Evolutionary conservation across 2,888 invertebrate genomes (phyloP).

Genomic region (Torymus auratus): DNA sequence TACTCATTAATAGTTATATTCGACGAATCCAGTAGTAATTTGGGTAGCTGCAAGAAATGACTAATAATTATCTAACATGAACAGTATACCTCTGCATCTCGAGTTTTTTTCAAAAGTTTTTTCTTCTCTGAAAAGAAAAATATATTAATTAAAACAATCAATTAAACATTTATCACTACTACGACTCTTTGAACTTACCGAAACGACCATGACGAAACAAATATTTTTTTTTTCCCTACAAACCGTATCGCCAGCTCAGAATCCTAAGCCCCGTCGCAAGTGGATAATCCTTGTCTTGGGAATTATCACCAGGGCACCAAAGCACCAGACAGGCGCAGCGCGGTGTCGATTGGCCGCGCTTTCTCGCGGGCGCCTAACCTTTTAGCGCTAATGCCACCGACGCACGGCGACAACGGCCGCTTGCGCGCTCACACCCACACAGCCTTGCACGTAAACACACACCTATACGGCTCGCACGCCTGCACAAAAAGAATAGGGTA

Average conservation of each 20-base stretch:
- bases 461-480: background rate
- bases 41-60: too few relatives aligned
- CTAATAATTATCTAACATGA: too few relatives aligned
- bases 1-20: too few relatives aligned
- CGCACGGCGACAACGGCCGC: slow-evolving; percentile 15
- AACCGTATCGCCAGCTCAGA: background rate
- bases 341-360: slow-evolving; percentile 38
- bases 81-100: too few relatives aligned
- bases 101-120: too few relatives aligned
- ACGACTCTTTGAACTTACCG: too few relatives aligned
- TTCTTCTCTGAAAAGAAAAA: too few relatives aligned
- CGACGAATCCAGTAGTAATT: too few relatives aligned
- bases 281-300: slow-evolving; percentile 5
- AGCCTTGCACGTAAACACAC: background rate
- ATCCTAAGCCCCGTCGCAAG: background rate
- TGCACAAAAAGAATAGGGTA: slow-evolving; percentile 10
- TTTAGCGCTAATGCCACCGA: slow-evolving; percentile 19
- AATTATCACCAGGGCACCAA: background rate
- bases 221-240: background rate
- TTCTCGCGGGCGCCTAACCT: slow-evolving; percentile 32
- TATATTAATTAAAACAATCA: too few relatives aligned
- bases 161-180: too few relatives aligned
- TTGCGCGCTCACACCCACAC: slow-evolving; percentile 16
- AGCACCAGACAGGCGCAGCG: background rate
- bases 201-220: background rate